A percentile compares a stretch with the other conserved stretches of the same genome.
Conservation (phyloP, 2,888 invertebrate genomes). For the Lochmaea crataegi region DNA sequence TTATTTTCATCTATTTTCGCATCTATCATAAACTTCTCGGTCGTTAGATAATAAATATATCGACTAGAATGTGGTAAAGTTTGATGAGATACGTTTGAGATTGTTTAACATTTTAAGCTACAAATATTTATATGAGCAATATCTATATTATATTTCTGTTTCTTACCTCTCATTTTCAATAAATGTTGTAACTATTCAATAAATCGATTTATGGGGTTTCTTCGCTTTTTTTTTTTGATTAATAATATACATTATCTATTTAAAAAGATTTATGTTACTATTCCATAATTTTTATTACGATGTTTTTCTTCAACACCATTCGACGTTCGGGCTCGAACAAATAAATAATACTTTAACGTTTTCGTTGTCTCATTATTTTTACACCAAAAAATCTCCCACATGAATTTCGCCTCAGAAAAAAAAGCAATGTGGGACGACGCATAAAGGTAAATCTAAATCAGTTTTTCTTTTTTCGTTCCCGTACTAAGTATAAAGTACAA, state of each 20-base stretch:
- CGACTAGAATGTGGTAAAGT: neutral
- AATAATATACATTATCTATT: too few relatives aligned
- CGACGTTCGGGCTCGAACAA: neutral
- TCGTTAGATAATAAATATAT: conserved; percentile 14
- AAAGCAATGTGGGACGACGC: conserved; percentile 4
- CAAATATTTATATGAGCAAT: neutral
- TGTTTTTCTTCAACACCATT: neutral
- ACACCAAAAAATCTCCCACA: conserved; percentile 3
- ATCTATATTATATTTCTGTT: too few relatives aligned
- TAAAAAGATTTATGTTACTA: too few relatives aligned
- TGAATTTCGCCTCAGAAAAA: neutral
- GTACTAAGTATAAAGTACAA: conserved; percentile 11
- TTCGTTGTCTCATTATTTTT: conserved; percentile 4
- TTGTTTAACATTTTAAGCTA: neutral
- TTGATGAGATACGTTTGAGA: neutral
- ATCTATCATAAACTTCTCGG: conserved; percentile 18
- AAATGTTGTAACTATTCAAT: too few relatives aligned
- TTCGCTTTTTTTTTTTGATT: too few relatives aligned
- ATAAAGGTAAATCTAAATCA: conserved; percentile 5
- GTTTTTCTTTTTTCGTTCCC: conserved; percentile 15
- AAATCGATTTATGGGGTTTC: too few relatives aligned
- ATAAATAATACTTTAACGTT: neutral
- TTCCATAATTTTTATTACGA: too few relatives aligned
- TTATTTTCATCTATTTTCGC: conserved; percentile 21
- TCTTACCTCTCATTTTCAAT: too few relatives aligned